Evolutionary conservation across 2,113 vertebrate species (phyloP).

Genomic region (Myodes glareolus): DNA sequence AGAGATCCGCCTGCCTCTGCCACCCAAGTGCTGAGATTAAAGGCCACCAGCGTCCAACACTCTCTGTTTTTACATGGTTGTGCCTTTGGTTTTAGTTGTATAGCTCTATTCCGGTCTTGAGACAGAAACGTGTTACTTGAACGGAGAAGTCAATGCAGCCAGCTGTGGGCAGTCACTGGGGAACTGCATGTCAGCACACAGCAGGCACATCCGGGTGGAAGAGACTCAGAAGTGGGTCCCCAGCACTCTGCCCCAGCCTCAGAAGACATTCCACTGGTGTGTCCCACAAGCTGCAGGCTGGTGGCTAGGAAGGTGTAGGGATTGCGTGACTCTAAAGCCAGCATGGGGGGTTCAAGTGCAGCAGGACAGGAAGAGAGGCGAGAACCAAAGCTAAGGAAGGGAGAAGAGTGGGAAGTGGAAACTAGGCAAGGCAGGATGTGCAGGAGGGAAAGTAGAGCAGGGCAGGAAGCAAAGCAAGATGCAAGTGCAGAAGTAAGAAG

Average conservation of each 20-base stretch:
- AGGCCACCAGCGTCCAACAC: too few relatives aligned
- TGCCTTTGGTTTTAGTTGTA: neutral
- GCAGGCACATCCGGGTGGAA: too few relatives aligned
- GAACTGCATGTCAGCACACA: neutral
- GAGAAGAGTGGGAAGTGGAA: neutral
- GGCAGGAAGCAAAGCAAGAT: neutral
- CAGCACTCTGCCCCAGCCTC: neutral
- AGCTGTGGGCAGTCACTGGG: neutral
- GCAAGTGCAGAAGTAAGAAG: neutral
- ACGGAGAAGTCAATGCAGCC: neutral
- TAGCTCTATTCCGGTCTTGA: neutral
- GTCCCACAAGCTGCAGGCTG: neutral
- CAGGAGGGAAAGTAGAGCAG: neutral
- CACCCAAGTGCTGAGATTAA: neutral
- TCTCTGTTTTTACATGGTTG: neutral
- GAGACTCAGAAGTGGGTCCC: too few relatives aligned
- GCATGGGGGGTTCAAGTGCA: neutral
- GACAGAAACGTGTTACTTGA: neutral
- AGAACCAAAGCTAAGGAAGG: neutral
- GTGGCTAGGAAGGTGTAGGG: neutral
- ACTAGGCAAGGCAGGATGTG: neutral
- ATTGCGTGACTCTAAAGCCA: neutral
- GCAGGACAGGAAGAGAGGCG: neutral
- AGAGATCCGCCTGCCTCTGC: neutral
- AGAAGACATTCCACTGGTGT: fast-evolving